Evolutionary conservation across 2,888 invertebrate genomes (phyloP).

Genomic region (Exocentrus adspersus): DNA sequence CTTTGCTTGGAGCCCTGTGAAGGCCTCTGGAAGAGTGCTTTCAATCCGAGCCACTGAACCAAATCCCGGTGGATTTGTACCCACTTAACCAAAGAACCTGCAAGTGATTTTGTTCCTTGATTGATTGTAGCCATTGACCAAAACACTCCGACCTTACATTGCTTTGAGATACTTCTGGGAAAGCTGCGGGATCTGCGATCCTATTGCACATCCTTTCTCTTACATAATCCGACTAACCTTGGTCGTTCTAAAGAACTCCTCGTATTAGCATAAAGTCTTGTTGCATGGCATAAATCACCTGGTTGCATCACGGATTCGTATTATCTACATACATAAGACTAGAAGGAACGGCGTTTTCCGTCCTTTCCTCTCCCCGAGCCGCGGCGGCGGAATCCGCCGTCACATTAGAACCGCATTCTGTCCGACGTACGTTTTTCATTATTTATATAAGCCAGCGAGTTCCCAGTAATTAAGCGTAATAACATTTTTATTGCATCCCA

Average conservation of each 20-base stretch:
- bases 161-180: slow-evolving; percentile 6
- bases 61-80: no score
- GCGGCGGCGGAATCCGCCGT: slow-evolving; percentile 39
- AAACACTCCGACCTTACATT: no score
- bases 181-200: background rate
- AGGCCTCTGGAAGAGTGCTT: no score
- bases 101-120: no score
- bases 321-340: slow-evolving; percentile 38
- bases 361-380: slow-evolving; percentile 34
- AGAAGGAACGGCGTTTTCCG: slow-evolving; percentile 26
- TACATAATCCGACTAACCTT: slow-evolving; percentile 22
- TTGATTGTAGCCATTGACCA: no score
- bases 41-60: no score
- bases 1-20: no score
- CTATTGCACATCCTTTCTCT: background rate
- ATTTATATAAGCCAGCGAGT: slow-evolving; percentile 54
- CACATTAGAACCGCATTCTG: slow-evolving; percentile 50
- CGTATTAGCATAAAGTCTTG: slow-evolving; percentile 19
- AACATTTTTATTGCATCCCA: slow-evolving; percentile 56
- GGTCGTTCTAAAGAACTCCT: slow-evolving; percentile 14
- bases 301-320: slow-evolving; percentile 24
- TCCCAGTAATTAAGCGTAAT: slow-evolving; percentile 58
- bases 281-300: slow-evolving; percentile 8
- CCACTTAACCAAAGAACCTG: no score
- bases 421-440: slow-evolving; percentile 50